phyloP scores from a whole-genome alignment of 2,113 vertebrate species.

The Mastomys coucha region DNA sequence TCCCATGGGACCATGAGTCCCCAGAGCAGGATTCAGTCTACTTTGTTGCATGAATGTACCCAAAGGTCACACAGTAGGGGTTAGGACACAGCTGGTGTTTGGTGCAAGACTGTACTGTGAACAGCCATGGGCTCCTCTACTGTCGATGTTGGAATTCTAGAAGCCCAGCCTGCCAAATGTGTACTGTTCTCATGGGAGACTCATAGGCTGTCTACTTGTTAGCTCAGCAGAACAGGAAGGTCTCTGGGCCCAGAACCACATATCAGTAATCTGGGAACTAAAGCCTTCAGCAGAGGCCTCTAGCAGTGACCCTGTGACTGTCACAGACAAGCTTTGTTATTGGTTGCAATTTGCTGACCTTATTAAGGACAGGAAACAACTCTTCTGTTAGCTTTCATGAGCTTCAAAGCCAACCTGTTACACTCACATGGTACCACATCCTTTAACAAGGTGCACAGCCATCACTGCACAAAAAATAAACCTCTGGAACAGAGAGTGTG shows the following conservation, averaged over 20 bases:
- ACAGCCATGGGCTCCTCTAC: neutral
- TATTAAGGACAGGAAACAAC: neutral
- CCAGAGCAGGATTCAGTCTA: neutral
- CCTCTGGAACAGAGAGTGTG: neutral
- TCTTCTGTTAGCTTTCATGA: neutral
- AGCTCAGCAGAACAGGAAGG: neutral
- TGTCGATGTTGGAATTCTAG: neutral
- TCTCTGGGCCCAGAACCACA: neutral
- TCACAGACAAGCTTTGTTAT: neutral
- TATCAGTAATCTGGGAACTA: neutral
- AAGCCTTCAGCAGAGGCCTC: neutral
- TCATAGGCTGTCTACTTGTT: neutral
- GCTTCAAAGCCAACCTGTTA: neutral
- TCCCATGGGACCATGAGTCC: too few species aligned
- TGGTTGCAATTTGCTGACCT: neutral
- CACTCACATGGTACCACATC: fast-evolving
- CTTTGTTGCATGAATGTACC: neutral
- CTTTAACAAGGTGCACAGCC: neutral
- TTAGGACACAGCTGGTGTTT: neutral
- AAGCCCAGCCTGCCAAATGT: neutral
- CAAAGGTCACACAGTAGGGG: too few species aligned
- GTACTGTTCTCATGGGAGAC: fast-evolving
- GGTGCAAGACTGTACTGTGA: neutral
- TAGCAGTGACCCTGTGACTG: neutral
- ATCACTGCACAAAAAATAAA: neutral